phyloP scores from a whole-genome alignment of 2,888 invertebrate genomes.

The Eupithecia subumbrata region DNA sequence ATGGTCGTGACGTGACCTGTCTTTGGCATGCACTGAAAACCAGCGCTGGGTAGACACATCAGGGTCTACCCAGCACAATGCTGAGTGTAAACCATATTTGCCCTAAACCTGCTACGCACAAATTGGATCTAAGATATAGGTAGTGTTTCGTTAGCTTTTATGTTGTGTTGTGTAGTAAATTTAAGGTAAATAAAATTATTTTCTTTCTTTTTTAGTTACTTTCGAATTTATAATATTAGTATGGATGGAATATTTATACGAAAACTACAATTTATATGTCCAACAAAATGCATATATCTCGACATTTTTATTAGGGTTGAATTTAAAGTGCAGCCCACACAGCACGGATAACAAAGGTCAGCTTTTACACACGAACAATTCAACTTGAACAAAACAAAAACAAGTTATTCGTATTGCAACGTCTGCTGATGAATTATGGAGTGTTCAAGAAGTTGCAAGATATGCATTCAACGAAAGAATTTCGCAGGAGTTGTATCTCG shows the following conservation, averaged over 20 bases:
- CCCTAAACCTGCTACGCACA: too few species aligned
- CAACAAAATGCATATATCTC: slow-evolving; percentile 14
- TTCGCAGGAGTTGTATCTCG: slow-evolving; percentile 29
- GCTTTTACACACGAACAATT: slow-evolving; percentile 31
- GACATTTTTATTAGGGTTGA: slow-evolving; percentile 20
- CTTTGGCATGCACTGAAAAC: too few species aligned
- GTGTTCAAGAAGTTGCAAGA: slow-evolving; percentile 34
- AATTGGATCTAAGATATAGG: too few species aligned
- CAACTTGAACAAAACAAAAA: slow-evolving; percentile 27
- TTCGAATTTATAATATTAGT: too few species aligned
- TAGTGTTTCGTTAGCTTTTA: too few species aligned
- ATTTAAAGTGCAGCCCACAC: slow-evolving; percentile 27
- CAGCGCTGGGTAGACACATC: too few species aligned
- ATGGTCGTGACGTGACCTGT: too few species aligned
- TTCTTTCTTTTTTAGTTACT: too few species aligned
- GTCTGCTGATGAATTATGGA: slow-evolving; percentile 37
- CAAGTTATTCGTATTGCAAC: slow-evolving; percentile 38
- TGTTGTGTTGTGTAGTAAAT: too few species aligned
- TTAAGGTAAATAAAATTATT: too few species aligned
- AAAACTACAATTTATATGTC: background rate
- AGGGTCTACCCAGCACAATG: too few species aligned
- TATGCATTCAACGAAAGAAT: slow-evolving; percentile 37
- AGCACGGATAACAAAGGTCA: slow-evolving; percentile 31
- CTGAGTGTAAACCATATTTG: too few species aligned
- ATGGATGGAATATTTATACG: background rate